Percentiles rank a stretch among this genome's conserved stretches.
These are phyloP conservation scores for Delia radicum DNA, from an alignment of 1,140 invertebrate species.

Conservation along the genomic window DNA sequence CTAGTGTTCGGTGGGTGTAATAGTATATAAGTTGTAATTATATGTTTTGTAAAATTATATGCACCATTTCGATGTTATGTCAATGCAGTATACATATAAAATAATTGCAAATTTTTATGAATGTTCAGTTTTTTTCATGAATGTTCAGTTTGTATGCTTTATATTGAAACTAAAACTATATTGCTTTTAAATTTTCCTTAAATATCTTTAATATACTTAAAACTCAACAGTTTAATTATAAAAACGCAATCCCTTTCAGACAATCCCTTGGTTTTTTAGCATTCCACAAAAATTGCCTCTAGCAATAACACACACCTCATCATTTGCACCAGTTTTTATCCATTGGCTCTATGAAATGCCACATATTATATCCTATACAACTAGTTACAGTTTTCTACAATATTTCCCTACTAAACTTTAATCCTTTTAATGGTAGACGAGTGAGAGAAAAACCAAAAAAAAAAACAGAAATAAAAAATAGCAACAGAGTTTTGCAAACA, in stretches of 20 bases:
- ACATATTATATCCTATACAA: not conserved
- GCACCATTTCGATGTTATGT: too few relatives aligned
- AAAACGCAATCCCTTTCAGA: not conserved
- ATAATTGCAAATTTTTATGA: too few relatives aligned
- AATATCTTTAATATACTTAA: not conserved
- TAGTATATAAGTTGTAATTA: too few relatives aligned
- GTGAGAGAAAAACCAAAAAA: not conserved
- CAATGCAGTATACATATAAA: too few relatives aligned
- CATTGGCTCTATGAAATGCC: not conserved
- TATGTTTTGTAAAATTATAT: too few relatives aligned
- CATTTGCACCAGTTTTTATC: not conserved
- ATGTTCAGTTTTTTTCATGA: too few relatives aligned
- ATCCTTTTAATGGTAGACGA: not conserved
- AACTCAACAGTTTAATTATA: not conserved
- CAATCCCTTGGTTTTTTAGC: not conserved
- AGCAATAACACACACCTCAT: not conserved
- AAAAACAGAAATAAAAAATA: not conserved
- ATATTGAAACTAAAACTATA: too few relatives aligned
- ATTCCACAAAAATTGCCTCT: not conserved
- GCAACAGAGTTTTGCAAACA: not conserved
- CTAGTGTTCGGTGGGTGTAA: too few relatives aligned
- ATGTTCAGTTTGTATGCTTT: too few relatives aligned
- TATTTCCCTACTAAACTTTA: not conserved
- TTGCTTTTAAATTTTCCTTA: not conserved
- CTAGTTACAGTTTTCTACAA: not conserved